Conservation (phyloP, 2,797 vertebrate species). For the Gallinago stenura region DNA sequence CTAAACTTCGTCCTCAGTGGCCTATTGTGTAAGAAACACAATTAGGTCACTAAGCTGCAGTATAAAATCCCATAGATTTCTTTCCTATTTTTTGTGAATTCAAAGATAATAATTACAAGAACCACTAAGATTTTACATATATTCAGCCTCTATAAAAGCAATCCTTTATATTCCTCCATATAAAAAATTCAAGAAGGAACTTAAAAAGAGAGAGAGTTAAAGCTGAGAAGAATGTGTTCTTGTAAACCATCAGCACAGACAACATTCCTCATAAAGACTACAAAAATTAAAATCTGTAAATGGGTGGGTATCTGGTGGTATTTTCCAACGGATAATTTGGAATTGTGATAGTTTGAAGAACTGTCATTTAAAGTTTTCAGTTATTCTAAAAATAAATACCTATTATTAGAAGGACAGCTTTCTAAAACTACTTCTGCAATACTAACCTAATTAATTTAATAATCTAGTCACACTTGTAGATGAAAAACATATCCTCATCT, state of each 20-base stretch:
- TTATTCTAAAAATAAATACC: neutral
- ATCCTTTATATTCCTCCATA: neutral
- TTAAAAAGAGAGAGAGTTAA: neutral
- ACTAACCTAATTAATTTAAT: neutral
- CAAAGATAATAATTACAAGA: neutral
- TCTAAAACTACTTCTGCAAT: neutral
- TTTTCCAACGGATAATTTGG: neutral
- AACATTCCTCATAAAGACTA: neutral
- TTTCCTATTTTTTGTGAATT: neutral
- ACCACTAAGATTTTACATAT: neutral
- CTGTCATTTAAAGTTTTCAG: neutral
- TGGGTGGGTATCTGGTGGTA: neutral
- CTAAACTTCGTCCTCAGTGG: neutral
- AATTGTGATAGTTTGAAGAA: neutral
- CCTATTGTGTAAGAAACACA: neutral
- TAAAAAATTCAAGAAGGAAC: neutral
- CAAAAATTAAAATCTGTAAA: neutral
- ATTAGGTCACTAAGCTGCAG: neutral
- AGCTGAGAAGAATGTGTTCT: neutral
- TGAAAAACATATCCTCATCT: neutral
- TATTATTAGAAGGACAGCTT: neutral
- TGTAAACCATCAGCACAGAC: neutral
- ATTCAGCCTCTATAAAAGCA: neutral
- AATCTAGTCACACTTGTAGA: neutral
- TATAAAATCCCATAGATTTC: neutral